Evolutionary conservation across 2,888 invertebrate species (phyloP).

Genomic region (Amphipoea lucens): DNA sequence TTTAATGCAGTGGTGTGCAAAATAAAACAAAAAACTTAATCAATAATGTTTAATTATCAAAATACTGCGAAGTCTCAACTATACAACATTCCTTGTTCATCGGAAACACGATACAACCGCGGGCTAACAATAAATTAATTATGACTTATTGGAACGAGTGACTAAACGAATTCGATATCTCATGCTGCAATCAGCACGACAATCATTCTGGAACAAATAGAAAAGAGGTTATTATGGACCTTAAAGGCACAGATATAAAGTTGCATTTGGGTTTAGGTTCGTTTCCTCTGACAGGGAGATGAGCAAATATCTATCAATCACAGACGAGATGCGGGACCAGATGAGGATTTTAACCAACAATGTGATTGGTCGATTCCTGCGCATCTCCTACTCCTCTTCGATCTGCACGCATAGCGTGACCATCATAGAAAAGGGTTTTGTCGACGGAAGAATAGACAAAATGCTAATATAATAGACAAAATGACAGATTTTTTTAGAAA

Average conservation of each 20-base stretch:
- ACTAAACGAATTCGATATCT: constrained; percentile 67
- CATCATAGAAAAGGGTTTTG: background rate
- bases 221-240: constrained; percentile 21
- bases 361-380: background rate
- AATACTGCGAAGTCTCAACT: constrained; percentile 79
- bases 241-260: background rate
- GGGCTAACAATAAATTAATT: constrained; percentile 72
- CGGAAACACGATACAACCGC: constrained; percentile 63
- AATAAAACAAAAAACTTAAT: constrained; percentile 35
- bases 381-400: background rate
- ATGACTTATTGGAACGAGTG: constrained; percentile 76
- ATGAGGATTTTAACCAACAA: too few relatives aligned
- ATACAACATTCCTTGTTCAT: constrained; percentile 73
- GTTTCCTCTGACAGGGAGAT: background rate
- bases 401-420: background rate
- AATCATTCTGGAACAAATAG: constrained; percentile 87
- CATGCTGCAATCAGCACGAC: constrained; percentile 87
- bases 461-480: background rate
- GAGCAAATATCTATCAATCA: background rate
- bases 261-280: background rate
- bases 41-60: constrained; percentile 79
- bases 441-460: background rate
- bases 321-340: background rate
- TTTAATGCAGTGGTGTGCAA: background rate
- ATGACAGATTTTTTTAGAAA: background rate